Evolutionary conservation across 2,797 vertebrate species (phyloP), one percentile per base, ranked within the genome.

Genomic region (Chrysocyon brachyurus): DNA sequence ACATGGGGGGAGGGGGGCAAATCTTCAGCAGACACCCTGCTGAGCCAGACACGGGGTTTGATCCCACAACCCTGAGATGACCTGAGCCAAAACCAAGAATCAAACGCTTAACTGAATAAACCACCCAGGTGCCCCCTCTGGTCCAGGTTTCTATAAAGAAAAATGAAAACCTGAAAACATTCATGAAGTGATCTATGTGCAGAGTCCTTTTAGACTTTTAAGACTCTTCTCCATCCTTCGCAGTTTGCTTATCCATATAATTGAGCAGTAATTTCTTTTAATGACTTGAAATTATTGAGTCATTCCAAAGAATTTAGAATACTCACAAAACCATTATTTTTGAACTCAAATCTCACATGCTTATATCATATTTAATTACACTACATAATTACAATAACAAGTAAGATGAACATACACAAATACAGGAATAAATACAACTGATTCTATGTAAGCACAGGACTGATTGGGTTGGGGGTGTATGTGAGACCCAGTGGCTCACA

Each of bases 101-200:
- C 31, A 5, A 68, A 33, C 9, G n/a, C 66, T 33, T 33, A 68
- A 68, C n/a, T 3, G 1, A 68, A 19, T 68, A 17, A 33, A 17
- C 66, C n/a, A 33, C n/a, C n/a, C 66, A 21, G 2, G 8, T 0
- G 17, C 17, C 66, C 66, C n/a, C 66, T 70, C 54, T n/a, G 85
- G n/a, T n/a, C 57, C 73, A 66, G 54, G 17, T 63, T 86, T 83
- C 36, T 61, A 70, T 15, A 77, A 52, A 90, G 28, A 86, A 94
- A 68, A 96, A 79, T 15, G 93, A 91, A 94, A 90, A 49, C 19
- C 79, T 73, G 33, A 95, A 90, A 91, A 82, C 49, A 81, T 77
- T 75, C 64, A 57, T 21, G 31, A 57, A 73, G 33, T 75, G 17
- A 54, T 64, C 82, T 52, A 59, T 21, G 12, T 10, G 52, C 61